Conservation (phyloP, 2,888 invertebrate genomes). For the Cheilosia vulpina region DNA sequence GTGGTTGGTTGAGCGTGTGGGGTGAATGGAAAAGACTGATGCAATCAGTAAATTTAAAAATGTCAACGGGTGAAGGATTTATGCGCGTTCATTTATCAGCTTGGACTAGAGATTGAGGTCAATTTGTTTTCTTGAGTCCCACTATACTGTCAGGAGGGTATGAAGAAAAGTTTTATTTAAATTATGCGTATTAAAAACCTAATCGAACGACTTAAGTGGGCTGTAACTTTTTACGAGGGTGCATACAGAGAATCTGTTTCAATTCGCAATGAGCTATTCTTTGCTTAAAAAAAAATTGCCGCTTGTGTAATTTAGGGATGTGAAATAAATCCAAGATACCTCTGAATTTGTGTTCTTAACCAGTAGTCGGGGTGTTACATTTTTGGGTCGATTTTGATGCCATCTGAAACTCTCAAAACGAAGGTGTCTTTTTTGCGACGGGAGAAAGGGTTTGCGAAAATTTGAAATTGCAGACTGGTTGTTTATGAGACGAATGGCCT, state of each 20-base stretch:
- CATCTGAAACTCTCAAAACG: too few species aligned
- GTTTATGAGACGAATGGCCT: too few species aligned
- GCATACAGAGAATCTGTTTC: constrained; percentile 14
- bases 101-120: constrained; percentile 54
- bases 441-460: too few species aligned
- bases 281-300: not conserved
- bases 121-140: constrained; percentile 56
- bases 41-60: constrained; percentile 71
- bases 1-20: not conserved
- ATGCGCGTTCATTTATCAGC: constrained; percentile 37
- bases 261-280: not conserved
- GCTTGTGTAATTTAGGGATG: not conserved
- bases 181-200: constrained; percentile 47
- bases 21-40: constrained; percentile 25
- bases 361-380: not conserved
- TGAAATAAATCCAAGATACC: constrained; percentile 19
- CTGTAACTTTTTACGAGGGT: constrained; percentile 5
- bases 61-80: constrained; percentile 68
- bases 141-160: not conserved
- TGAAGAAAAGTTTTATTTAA: constrained; percentile 36
- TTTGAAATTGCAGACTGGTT: too few species aligned
- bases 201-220: constrained; percentile 19
- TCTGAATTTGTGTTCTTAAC: not conserved
- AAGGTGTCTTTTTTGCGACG: too few species aligned
- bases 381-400: not conserved